phyloP scores from a whole-genome alignment of 2,113 vertebrate genomes.

The Halcyon malimbica region DNA sequence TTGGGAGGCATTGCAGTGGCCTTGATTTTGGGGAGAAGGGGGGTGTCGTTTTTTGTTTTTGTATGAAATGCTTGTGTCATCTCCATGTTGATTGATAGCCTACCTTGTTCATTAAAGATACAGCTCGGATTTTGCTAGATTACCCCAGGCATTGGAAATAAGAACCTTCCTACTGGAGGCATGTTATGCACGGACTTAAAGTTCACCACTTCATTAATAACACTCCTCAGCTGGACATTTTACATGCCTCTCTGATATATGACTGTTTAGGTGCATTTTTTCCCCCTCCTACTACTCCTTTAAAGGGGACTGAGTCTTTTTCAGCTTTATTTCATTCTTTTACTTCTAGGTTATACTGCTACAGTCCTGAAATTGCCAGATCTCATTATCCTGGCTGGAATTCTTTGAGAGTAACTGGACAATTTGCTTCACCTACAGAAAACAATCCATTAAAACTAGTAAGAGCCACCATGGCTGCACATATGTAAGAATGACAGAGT shows the following conservation, averaged over 20 bases:
- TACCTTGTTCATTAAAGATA: constrained; percentile 74
- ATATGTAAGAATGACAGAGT: background rate
- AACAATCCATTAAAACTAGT: constrained; percentile 11
- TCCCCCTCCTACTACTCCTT: background rate
- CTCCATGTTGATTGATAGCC: constrained; percentile 67
- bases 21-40: background rate
- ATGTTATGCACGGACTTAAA: constrained; percentile 64
- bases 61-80: constrained; percentile 62
- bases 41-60: background rate
- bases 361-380: background rate
- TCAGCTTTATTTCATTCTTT: constrained; percentile 11
- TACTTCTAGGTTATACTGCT: background rate
- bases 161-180: constrained; percentile 61
- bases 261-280: constrained; percentile 49
- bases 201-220: constrained; percentile 73
- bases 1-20: constrained; percentile 22
- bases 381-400: constrained; percentile 1
- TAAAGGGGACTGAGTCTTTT: constrained; percentile 21
- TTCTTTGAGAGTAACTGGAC: constrained; percentile 1
- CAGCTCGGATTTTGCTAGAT: constrained; percentile 56
- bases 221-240: constrained; percentile 58
- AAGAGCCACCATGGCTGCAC: background rate
- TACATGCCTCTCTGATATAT: constrained; percentile 52
- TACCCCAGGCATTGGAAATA: constrained; percentile 69
- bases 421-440: constrained; percentile 10